These are phyloP conservation scores for Macrostomum lignano DNA, from an alignment of 1,140 invertebrate genomes.

Conservation along the genomic window DNA sequence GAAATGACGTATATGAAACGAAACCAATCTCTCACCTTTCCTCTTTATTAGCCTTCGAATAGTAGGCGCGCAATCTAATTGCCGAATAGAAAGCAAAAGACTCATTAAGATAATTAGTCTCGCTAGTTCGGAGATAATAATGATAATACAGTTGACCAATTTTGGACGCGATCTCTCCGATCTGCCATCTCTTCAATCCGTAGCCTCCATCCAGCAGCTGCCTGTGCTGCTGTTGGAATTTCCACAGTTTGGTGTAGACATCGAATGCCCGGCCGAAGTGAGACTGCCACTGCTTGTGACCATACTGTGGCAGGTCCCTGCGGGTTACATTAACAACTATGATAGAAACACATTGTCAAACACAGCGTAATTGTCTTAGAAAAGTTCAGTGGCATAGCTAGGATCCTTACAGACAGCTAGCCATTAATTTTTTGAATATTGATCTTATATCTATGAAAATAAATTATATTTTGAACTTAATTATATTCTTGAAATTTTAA, in stretches of 20 bases:
- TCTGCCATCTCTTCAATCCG: constrained; percentile 83
- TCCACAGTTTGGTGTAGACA: constrained; percentile 90
- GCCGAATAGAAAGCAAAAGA: constrained; percentile 82
- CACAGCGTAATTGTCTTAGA: neutral
- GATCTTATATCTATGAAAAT: too few relatives aligned
- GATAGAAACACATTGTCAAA: constrained; percentile 4
- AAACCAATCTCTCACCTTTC: constrained; percentile 36
- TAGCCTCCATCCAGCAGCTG: constrained; percentile 65
- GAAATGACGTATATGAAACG: neutral
- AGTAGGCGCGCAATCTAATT: constrained; percentile 67
- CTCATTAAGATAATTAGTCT: constrained; percentile 77
- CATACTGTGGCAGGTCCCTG: constrained; percentile 77
- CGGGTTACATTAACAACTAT: constrained; percentile 12
- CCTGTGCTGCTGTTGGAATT: constrained; percentile 85
- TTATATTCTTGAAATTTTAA: too few relatives aligned
- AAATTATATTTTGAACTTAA: too few relatives aligned
- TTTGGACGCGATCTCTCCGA: constrained; percentile 89
- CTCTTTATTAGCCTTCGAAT: constrained; percentile 66
- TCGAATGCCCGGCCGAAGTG: constrained; percentile 90
- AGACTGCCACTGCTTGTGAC: constrained; percentile 85
- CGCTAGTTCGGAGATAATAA: constrained; percentile 77
- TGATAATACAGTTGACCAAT: constrained; percentile 95
- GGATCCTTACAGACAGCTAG: too few relatives aligned
- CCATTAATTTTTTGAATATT: too few relatives aligned
- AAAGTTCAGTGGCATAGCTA: too few relatives aligned